Percentiles rank a stretch among this genome's conserved stretches.
Evolutionary conservation across 2,888 invertebrate genomes (phyloP).

Genomic region (Pelosia muscerda): DNA sequence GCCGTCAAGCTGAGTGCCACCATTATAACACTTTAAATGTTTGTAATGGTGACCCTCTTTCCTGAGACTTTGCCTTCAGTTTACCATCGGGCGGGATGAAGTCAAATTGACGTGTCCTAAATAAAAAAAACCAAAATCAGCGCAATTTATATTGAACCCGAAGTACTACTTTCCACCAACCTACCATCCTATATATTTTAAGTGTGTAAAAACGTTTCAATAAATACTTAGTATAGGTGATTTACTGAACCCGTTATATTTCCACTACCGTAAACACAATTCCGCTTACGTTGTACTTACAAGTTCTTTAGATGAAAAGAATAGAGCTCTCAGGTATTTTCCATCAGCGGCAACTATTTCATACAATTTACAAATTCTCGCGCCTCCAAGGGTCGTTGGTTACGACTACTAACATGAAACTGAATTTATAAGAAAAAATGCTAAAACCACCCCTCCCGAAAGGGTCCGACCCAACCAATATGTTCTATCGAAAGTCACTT

Average conservation of each 20-base stretch:
- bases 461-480: constrained; percentile 71
- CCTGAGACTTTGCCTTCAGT: too few relatives aligned
- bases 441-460: constrained; percentile 75
- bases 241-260: constrained; percentile 1
- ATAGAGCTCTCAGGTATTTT: constrained; percentile 12
- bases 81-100: too few relatives aligned
- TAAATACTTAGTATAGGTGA: not conserved
- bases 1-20: too few relatives aligned
- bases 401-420: constrained; percentile 55
- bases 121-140: too few relatives aligned
- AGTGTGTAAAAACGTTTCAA: not conserved
- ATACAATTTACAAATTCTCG: constrained; percentile 58
- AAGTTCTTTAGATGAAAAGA: not conserved
- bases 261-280: constrained; percentile 5
- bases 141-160: too few relatives aligned
- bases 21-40: too few relatives aligned
- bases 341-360: constrained; percentile 33
- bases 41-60: too few relatives aligned
- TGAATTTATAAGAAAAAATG: constrained; percentile 75
- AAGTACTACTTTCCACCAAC: not conserved
- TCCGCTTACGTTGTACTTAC: not conserved
- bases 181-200: not conserved
- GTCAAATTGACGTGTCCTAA: too few relatives aligned
- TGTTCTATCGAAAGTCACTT: constrained; percentile 83
- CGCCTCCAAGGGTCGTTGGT: constrained; percentile 37